Base-by-base conservation (phyloP, 1,140 invertebrate species). In the Tetramorium alpestre region DNA sequence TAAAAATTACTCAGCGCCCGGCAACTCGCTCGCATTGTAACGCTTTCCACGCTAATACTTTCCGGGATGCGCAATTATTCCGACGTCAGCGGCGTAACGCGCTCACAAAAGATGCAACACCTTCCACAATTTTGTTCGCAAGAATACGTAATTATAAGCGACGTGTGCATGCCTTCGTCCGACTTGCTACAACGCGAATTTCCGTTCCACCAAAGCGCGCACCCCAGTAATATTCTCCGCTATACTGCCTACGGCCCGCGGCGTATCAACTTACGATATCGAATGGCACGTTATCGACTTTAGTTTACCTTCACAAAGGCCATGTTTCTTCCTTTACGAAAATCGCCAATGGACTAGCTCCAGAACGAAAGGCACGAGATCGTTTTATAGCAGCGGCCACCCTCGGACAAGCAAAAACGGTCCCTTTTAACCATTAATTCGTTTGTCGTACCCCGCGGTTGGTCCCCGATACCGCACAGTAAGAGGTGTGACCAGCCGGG, bases 391-490 rank as follows among this genome's bases (percentile, higher is more conserved):
- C 7, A n/a, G 7, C 49, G 70, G 22, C 65, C 51, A 18, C 49
- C 4, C 10, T 7, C 16, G 67, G n/a, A 1, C 44, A 54, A n/a
- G 22, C 47, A 87, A 75, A 82, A 81, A 78, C 77, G 7, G 13
- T 58, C 65, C 54, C 60, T 44, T 82, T 88, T 73, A 82, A 67
- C 33, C 81, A 78, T 88, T 90, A 90, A 90, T 90, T 88, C 78
- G 64, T 87, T 82, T 58, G 88, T 82, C 65, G 49, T 33, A 64
- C 47, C 65, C 51, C 11, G 75, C 51, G 73, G 33, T 64, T 13
- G 47, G 51, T 38, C 49, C 8, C 33, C 60, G 75, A 58, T 47
- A 41, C 33, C 65, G 65, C 56, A 49, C 69, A 78, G 86, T 25
- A 77, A 90, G 81, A 86, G 81, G 56, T 13, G 49, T 22, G n/a